Base-by-base conservation (phyloP, 2,797 vertebrate genomes). In the Arrhamphus sclerolepis region DNA sequence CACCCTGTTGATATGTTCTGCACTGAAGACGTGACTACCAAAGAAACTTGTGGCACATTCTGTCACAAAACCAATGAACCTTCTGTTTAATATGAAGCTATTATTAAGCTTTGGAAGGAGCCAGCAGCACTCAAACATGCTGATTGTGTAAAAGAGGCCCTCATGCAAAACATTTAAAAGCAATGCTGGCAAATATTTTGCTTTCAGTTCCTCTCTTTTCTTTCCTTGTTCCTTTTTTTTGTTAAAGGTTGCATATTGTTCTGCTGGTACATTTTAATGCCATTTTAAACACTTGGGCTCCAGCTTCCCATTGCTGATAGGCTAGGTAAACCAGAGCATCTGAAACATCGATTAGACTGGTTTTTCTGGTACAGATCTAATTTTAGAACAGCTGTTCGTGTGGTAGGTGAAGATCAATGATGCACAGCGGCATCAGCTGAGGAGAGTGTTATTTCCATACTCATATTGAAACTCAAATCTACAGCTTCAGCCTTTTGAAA, bases 271-370 rank as follows among this genome's bases (percentile, higher is more conserved):
- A 8, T 51, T 74, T 57, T 22, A 6, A 50, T 8, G 28, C 9
- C 17, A 11, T 18, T 46, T 67, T 24, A 26, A 21, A 52, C 9
- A 18, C 31, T 53, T 46, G 8, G 19, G 7, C 21, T 44, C 5
- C 18, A 46, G 13, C 11, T n/a, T 22, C 21, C 31, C 10, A 5
- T 14, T 19, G 19, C 9, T 43, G 1, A n/a, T 13, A 16, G 40
- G 29, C 14, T 29, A 48, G 26, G 50, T 18, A 42, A 17, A 24
- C 1, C 1, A 39, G 24, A 31, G 34, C 19, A 11, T 11, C 3
- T 5, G 17, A 11, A 31, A 4, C 52, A 77, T 62, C 55, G 57
- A 56, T 85, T 62, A 1, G 62, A 82, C 85, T 43, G 70, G 72
- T 8, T 71, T 74, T 59, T 73, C 72, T 59, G 29, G 50, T 62